Percentiles rank a stretch among this genome's conserved stretches.
phyloP scores from a whole-genome alignment of 2,113 vertebrate genomes.

The Egretta garzetta region DNA sequence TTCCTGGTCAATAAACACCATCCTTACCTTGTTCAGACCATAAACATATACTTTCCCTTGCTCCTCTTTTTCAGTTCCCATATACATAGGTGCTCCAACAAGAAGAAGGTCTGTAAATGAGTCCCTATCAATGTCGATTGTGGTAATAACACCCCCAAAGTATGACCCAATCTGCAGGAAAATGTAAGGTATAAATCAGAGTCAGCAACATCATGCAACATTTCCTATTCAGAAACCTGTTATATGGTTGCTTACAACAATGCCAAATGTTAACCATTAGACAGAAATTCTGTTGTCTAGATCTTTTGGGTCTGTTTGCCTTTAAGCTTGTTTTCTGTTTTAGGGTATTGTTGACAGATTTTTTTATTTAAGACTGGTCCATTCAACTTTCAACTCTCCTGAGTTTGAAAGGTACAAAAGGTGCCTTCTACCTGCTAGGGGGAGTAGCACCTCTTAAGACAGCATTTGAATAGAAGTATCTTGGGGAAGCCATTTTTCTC shows the following conservation, averaged over 20 bases:
- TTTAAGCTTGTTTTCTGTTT: neutral
- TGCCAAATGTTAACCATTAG: neutral
- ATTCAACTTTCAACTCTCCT: neutral
- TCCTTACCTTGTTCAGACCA: conserved; percentile 81
- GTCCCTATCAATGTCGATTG: conserved; percentile 85
- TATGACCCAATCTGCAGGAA: conserved; percentile 91
- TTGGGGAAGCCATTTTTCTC: neutral
- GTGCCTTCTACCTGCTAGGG: neutral
- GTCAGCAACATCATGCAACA: neutral
- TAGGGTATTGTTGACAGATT: neutral
- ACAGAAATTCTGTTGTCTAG: neutral
- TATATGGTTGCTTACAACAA: neutral
- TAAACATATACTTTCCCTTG: conserved; percentile 96
- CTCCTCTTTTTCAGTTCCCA: conserved; percentile 93
- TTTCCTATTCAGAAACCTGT: neutral
- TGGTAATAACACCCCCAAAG: conserved; percentile 93
- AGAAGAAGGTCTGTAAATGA: conserved; percentile 89
- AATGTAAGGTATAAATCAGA: neutral
- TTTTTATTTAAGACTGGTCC: neutral
- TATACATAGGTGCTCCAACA: conserved; percentile 93
- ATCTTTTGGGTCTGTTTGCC: neutral
- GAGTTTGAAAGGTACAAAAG: neutral
- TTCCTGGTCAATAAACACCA: neutral
- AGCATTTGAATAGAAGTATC: neutral
- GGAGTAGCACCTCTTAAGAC: neutral